Conservation (phyloP, 2,113 vertebrate genomes). For the Pituophis catenifer region DNA sequence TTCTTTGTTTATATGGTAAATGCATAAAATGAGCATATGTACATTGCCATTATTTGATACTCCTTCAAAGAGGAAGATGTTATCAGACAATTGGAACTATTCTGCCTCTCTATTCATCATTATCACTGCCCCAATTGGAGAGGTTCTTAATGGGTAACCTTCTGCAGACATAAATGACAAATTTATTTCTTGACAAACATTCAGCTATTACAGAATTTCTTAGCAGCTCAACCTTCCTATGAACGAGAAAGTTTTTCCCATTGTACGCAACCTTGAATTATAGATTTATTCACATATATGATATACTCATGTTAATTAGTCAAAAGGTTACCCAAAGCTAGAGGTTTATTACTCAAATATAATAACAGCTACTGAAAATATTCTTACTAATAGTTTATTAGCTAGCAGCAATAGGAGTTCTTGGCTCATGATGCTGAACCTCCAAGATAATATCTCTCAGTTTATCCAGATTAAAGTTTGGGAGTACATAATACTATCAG, state of each 20-base stretch:
- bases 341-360: background rate
- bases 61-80: background rate
- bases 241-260: background rate
- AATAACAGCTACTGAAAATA: background rate
- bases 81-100: background rate
- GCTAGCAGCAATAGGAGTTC: background rate
- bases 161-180: background rate
- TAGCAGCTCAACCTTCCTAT: background rate
- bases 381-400: background rate
- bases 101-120: background rate
- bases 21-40: background rate
- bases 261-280: background rate
- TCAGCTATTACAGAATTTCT: background rate
- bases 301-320: background rate
- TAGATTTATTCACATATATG: background rate
- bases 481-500: no score
- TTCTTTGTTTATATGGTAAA: background rate
- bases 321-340: background rate
- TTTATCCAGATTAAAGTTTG: background rate
- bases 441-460: background rate
- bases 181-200: background rate
- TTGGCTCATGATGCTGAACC: background rate
- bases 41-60: background rate
- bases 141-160: background rate
- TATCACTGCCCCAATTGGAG: background rate